Percentiles rank a stretch among this genome's conserved stretches.
These are phyloP conservation scores for Zele albiditarsus DNA, from an alignment of 2,888 invertebrate genomes.

Conservation along the genomic window DNA sequence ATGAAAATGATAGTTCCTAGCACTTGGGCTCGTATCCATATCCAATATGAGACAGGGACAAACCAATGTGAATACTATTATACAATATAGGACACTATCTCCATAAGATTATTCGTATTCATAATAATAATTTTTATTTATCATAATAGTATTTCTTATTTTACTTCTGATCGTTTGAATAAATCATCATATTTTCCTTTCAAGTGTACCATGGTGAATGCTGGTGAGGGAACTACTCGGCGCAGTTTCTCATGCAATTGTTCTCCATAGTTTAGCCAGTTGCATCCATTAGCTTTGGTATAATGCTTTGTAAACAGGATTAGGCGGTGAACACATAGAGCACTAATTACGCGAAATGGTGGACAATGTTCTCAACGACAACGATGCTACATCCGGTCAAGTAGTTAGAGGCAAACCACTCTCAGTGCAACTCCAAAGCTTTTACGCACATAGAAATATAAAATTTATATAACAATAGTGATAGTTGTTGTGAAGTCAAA, in stretches of 20 bases:
- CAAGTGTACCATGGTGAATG: neutral
- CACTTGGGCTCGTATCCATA: constrained; percentile 1
- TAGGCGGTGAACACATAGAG: constrained; percentile 57
- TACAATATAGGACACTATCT: neutral
- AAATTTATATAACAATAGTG: neutral
- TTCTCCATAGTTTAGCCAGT: constrained; percentile 17
- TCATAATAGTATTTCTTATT: neutral
- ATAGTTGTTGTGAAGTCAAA: neutral
- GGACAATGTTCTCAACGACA: constrained; percentile 32
- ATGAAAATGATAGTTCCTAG: constrained; percentile 19
- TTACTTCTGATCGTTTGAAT: neutral
- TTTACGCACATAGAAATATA: neutral
- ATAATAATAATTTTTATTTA: neutral
- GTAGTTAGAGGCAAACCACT: constrained; percentile 27
- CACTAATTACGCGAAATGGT: constrained; percentile 60
- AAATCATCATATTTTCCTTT: neutral
- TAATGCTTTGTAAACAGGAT: constrained; percentile 65
- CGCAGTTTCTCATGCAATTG: neutral
- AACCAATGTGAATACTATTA: neutral
- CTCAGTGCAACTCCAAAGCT: neutral
- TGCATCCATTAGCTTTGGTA: constrained; percentile 58
- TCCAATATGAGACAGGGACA: neutral
- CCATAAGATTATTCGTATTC: neutral
- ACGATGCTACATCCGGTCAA: constrained; percentile 23
- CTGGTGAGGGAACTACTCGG: neutral